These are phyloP conservation scores for Sus scrofa DNA, from an alignment of 2,113 vertebrate species.

Conservation along the genomic window DNA sequence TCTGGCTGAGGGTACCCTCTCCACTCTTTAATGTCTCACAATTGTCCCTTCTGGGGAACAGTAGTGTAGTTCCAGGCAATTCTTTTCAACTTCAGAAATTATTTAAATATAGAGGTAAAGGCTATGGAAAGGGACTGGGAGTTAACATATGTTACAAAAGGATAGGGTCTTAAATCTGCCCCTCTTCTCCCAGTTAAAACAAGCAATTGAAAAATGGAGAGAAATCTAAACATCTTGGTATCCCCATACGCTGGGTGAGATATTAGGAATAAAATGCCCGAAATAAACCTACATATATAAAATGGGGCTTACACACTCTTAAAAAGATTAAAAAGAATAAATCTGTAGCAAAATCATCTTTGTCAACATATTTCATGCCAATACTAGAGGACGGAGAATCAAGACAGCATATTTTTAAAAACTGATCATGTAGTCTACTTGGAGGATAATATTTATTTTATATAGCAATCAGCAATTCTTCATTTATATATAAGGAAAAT, in stretches of 20 bases:
- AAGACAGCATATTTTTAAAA: slow-evolving; percentile 42
- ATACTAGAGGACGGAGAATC: not conserved
- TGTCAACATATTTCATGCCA: not conserved
- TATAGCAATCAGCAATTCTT: not conserved
- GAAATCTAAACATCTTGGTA: not conserved
- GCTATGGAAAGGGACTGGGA: not conserved
- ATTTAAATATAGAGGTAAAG: slow-evolving; percentile 59
- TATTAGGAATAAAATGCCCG: not conserved
- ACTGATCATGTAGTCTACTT: not conserved
- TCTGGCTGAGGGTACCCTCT: slow-evolving; percentile 59
- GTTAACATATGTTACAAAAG: not conserved
- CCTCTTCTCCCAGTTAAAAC: slow-evolving; percentile 34
- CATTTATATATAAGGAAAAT: slow-evolving; percentile 49
- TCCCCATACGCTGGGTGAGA: not conserved
- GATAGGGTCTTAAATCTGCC: not conserved
- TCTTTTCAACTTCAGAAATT: slow-evolving; percentile 58
- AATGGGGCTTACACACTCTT: not conserved
- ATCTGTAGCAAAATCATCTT: not conserved
- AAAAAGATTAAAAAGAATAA: not conserved
- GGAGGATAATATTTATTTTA: slow-evolving; percentile 8
- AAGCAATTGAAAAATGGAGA: not conserved
- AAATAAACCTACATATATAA: slow-evolving; percentile 9
- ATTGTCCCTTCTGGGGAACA: slow-evolving; percentile 60
- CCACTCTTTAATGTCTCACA: slow-evolving; percentile 60
- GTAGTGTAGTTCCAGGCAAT: slow-evolving; percentile 10